Evolutionary conservation across 2,113 vertebrate genomes (phyloP).

Genomic region (Cariama cristata): DNA sequence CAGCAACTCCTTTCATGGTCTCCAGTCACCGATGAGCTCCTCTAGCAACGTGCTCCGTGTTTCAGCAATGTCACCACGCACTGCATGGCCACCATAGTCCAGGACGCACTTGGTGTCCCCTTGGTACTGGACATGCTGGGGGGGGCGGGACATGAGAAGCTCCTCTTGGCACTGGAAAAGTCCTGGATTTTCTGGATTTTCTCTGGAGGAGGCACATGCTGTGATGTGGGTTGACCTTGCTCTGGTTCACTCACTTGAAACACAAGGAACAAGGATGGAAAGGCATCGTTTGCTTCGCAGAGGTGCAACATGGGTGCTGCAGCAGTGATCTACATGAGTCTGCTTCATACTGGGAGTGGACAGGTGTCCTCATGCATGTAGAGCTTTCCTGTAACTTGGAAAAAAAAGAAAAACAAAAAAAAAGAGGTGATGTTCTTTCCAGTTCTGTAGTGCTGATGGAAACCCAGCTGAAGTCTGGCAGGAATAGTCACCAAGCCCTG

Average conservation of each 20-base stretch:
- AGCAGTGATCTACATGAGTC: not conserved
- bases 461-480: not conserved
- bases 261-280: not conserved
- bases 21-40: not conserved
- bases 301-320: rapidly evolving
- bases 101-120: not conserved
- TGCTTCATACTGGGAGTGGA: not conserved
- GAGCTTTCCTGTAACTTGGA: not conserved
- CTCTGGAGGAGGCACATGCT: not conserved
- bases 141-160: not conserved
- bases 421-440: not conserved
- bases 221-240: not conserved
- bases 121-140: not conserved
- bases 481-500: not conserved
- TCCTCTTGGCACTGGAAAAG: not conserved
- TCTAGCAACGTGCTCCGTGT: not conserved
- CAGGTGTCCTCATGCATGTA: not conserved
- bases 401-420: not conserved
- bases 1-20: not conserved
- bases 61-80: not conserved
- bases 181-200: not conserved
- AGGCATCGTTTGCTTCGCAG: not conserved
- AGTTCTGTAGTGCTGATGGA: not conserved
- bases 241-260: not conserved
- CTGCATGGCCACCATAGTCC: not conserved